Evolutionary conservation across 2,888 invertebrate genomes (phyloP).

Genomic region (Ophonus ardosiacus): DNA sequence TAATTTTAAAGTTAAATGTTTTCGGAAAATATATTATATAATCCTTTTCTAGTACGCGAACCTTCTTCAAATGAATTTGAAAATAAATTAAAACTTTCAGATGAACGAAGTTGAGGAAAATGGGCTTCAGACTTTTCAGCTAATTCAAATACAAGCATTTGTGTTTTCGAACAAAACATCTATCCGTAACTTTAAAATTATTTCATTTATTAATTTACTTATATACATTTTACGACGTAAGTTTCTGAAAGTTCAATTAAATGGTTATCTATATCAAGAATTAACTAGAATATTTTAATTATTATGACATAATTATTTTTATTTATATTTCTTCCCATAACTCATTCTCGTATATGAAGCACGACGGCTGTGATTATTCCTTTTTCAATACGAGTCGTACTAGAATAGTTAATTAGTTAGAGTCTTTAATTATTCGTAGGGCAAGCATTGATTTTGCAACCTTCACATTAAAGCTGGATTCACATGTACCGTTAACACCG

Average conservation of each 20-base stretch:
- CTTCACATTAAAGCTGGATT: too few relatives aligned
- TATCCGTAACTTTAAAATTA: background rate
- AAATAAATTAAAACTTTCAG: conserved; percentile 61
- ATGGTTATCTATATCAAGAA: background rate
- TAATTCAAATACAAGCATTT: conserved; percentile 58
- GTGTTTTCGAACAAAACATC: conserved; percentile 52
- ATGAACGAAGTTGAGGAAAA: background rate
- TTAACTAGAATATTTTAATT: background rate
- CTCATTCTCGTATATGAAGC: too few relatives aligned
- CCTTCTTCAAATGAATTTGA: conserved; percentile 53
- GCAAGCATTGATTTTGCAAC: too few relatives aligned
- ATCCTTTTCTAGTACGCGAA: conserved; percentile 55
- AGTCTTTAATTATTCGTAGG: too few relatives aligned
- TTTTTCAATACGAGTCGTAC: too few relatives aligned
- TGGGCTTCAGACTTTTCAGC: conserved; percentile 43
- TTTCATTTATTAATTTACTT: background rate
- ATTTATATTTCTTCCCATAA: background rate
- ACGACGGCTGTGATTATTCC: too few relatives aligned
- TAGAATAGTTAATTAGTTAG: too few relatives aligned
- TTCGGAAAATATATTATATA: conserved; percentile 59
- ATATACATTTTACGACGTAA: background rate
- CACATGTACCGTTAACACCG: too few relatives aligned
- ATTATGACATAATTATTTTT: background rate
- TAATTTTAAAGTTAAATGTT: conserved; percentile 62
- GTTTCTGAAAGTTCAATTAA: background rate